Percentiles rank a stretch among this genome's conserved stretches.
phyloP scores from a whole-genome alignment of 1,140 invertebrate species.

The Nebria ingens region DNA sequence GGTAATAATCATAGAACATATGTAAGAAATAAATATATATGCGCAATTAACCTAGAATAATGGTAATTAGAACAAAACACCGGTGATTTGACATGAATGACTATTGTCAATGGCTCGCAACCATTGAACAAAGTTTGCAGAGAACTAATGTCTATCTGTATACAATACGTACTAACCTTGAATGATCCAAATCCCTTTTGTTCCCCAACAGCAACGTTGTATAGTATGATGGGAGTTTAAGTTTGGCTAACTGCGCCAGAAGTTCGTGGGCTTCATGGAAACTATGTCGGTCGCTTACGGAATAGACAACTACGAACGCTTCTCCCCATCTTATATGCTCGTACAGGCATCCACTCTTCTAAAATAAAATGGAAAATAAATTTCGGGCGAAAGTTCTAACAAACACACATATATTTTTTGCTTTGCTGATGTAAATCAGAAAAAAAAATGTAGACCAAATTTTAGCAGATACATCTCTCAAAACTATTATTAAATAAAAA shows the following conservation, averaged over 20 bases:
- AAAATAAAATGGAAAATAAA: no score
- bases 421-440: no score
- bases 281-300: slow-evolving; percentile 60
- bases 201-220: slow-evolving; percentile 69
- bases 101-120: no score
- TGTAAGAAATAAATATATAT: neutral
- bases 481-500: no score
- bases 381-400: no score
- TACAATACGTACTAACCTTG: slow-evolving; percentile 46
- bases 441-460: no score
- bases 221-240: slow-evolving; percentile 56
- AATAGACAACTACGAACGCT: slow-evolving; percentile 77
- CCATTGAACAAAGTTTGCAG: no score
- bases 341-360: slow-evolving; percentile 58
- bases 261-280: slow-evolving; percentile 64
- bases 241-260: slow-evolving; percentile 56
- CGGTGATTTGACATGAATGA: neutral
- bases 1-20: neutral
- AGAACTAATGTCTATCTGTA: neutral
- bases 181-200: slow-evolving; percentile 73
- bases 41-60: neutral
- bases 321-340: slow-evolving; percentile 74
- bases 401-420: no score
- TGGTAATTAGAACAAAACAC: neutral
- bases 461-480: no score